Base-by-base conservation (phyloP, 2,888 invertebrate species). In the Panorpa germanica region DNA sequence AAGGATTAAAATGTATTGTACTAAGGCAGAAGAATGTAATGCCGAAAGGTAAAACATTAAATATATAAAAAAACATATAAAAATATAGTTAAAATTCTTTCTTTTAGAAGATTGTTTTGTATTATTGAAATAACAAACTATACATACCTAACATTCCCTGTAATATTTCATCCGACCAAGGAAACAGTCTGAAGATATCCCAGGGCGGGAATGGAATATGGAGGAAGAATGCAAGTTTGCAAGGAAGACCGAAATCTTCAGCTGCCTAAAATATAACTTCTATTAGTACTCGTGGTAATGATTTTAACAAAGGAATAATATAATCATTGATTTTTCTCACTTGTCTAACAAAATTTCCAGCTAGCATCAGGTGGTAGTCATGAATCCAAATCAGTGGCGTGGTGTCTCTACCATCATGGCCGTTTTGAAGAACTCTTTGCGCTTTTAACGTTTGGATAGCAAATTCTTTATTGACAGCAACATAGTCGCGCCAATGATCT, bases 131-230 rank as follows among this genome's bases (percentile, higher is more conserved):
- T 10, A 30, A 12, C 5, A 33, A 10, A 27, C 5, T 4, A 14
- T 13, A 40, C 52, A 56, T 55, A 65, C 74, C 78, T 29, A 91
- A 62, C 65, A 91, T 78, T 38, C 90, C 90, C 52, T 88, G 85
- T 16, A 91, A 62, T 32, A 91, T 76, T 57, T 88, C 88, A 52
- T 86, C 86, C n/a, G 82, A 77, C 82, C 86, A 85, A 2, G 86
- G 86, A 44, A 90, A 77, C 29, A 88, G 59, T 35, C 86, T 63
- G 52, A 83, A 86, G 40, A 88, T 85, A 45, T 90, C 90, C 82
- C 88, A 90, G 9, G 88, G 77, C 9, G 88, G 88, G 52, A 91
- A 91, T 0, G 91, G 91, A 45, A 91, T 91, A 55, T 91, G 91
- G 36, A 91, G 62, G 55, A 91, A 91, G 59, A 91, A 91, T 16